Base-by-base conservation (phyloP, 2,797 vertebrate species). In the Champsocephalus gunnari region DNA sequence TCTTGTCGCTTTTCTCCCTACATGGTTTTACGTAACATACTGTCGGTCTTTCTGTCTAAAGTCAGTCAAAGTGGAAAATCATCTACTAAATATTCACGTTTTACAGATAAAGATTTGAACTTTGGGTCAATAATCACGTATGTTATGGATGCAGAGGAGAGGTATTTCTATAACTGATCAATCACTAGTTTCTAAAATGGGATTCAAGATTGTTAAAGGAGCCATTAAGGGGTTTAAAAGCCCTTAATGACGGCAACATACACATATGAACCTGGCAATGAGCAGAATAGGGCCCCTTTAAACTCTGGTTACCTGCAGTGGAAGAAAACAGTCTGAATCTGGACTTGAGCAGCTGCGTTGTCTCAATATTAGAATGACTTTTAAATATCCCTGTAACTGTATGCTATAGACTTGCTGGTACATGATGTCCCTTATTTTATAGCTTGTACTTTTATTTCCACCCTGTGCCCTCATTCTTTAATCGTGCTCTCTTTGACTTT, bases 321-420 rank as follows among this genome's bases (percentile, higher is more conserved):
- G 11, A n/a, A 62, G 45, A 62, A 47, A 61, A 28, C 41, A 45
- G 58, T 17, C 60, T 48, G 21, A 14, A 49, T 34, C 28, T 34
- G 2, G 28, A 49, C 43, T 12, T 0, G 7, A 73, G 73, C 79
- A 82, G 81, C 67, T 82, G 70, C 9, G 14, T 9, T 44, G 45
- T 3, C 7, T 77, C 73, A 32, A 48, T 49, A 28, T 53, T 63
- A 21, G 59, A 3, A 7, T 59, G 1, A 24, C 54, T 60, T 44
- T 19, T 50, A 80, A 60, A 61, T 59, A 73, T 24, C 9, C 73
- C 61, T 60, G 45, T 85, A 76, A 83, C 56, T 24, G 1, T 32
- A 2, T 64, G 84, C 88, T 80, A 87, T 77, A 13, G 77, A 73
- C 65, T 54, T 21, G 34, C 75, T 66, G 57, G 66, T 72, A 76